Conservation (phyloP, 2,113 vertebrate genomes). For the Edolisoma coerulescens region DNA sequence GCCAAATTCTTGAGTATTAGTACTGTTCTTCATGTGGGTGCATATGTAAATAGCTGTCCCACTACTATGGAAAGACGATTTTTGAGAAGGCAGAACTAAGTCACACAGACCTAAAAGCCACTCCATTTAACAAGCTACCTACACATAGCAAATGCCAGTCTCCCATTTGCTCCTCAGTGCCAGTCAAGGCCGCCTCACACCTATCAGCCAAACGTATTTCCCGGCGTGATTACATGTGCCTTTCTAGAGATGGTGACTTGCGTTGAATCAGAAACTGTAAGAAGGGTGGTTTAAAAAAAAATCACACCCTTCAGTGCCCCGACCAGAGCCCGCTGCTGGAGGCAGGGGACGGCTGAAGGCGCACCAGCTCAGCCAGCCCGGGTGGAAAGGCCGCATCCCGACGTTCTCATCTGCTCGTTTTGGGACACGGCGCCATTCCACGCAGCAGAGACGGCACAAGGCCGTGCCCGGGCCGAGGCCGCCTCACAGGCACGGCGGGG, state of each 20-base stretch:
- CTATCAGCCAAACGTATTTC: accelerated
- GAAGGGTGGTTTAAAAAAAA: neutral
- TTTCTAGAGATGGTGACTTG: neutral
- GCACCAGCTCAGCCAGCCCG: accelerated
- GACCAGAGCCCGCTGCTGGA: too few relatives aligned
- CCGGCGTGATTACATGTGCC: accelerated
- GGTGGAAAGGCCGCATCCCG: neutral
- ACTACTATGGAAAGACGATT: neutral
- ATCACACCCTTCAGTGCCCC: accelerated
- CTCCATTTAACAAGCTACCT: neutral
- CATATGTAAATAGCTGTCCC: neutral
- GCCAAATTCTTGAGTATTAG: neutral
- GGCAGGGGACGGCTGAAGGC: neutral
- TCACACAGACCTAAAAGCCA: accelerated
- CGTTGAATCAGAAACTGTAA: neutral
- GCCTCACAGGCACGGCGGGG: neutral
- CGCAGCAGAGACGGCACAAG: accelerated
- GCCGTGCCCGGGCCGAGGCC: neutral
- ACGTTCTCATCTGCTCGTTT: accelerated
- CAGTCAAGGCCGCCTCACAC: neutral
- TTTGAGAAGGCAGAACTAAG: neutral
- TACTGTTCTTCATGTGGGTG: neutral
- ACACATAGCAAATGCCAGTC: accelerated
- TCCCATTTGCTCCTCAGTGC: neutral
- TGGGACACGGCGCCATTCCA: neutral